These are phyloP conservation scores for Podarcis muralis DNA, from an alignment of 2,113 vertebrate genomes.

Conservation along the genomic window DNA sequence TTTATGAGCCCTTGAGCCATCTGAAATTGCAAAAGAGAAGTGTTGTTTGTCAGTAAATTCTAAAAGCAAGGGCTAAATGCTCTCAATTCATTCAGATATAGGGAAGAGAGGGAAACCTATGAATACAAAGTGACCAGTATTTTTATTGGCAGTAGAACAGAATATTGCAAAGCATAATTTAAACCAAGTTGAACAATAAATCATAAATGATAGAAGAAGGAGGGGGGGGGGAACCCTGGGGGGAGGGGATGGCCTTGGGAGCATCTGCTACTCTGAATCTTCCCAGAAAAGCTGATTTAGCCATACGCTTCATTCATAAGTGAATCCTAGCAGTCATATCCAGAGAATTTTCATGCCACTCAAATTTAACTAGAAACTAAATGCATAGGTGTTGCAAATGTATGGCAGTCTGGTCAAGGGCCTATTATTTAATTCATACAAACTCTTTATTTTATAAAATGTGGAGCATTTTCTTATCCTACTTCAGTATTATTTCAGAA, in stretches of 20 bases:
- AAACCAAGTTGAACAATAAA: conserved; percentile 37
- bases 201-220: not conserved
- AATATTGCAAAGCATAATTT: not conserved
- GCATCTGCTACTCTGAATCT: conserved; percentile 16
- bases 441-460: conserved; percentile 8
- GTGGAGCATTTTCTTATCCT: not conserved
- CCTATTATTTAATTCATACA: not conserved
- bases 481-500: not conserved
- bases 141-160: not conserved
- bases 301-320: conserved; percentile 45
- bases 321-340: conserved; percentile 19
- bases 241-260: not conserved
- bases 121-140: not conserved
- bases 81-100: rapidly evolving
- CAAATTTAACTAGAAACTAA: conserved; percentile 41
- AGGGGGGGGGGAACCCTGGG: not conserved
- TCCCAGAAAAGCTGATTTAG: conserved; percentile 28
- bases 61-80: not conserved
- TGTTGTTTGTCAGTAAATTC: not conserved
- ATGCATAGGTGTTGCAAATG: not conserved
- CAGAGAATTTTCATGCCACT: conserved; percentile 40
- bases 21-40: not conserved
- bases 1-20: not conserved
- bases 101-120: not conserved
- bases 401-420: not conserved